Evolutionary conservation across 1,140 invertebrate genomes (phyloP).

Genomic region (Steinernema khuongi): DNA sequence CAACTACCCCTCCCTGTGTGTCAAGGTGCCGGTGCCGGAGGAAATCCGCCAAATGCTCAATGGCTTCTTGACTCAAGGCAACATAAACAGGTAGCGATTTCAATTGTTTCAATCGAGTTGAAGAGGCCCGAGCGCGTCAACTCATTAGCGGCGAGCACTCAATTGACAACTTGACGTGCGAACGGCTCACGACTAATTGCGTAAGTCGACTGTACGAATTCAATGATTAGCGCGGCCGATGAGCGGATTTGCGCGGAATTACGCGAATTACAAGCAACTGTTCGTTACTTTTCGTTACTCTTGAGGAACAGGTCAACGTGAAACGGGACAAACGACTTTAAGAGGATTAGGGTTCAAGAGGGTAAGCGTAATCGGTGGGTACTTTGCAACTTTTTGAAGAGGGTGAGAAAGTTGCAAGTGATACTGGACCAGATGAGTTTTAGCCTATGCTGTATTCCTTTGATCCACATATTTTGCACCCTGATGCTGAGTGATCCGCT

Average conservation of each 20-base stretch:
- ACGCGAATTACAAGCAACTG: background rate
- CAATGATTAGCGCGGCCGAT: background rate
- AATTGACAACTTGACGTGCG: slow-evolving; percentile 15
- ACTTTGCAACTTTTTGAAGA: no score
- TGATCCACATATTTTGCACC: no score
- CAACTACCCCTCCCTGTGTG: slow-evolving; percentile 56
- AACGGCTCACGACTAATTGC: background rate
- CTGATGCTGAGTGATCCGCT: no score
- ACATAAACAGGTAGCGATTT: slow-evolving; percentile 40
- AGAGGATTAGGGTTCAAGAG: no score
- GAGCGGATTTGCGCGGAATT: background rate
- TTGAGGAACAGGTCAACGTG: no score
- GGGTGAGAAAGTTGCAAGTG: no score
- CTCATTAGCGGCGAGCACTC: background rate
- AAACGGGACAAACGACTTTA: no score
- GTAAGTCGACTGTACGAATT: slow-evolving; percentile 5
- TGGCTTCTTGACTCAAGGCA: slow-evolving; percentile 37
- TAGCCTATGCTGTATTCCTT: no score
- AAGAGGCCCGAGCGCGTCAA: no score
- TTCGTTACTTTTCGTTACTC: no score
- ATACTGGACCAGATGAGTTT: no score
- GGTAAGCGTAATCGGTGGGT: no score
- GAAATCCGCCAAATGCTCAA: slow-evolving; percentile 42
- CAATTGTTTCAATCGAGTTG: background rate
- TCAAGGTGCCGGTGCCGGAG: slow-evolving; percentile 55